These are phyloP conservation scores for Eleutherodactylus coqui DNA, from an alignment of 2,797 vertebrate species.

Conservation along the genomic window DNA sequence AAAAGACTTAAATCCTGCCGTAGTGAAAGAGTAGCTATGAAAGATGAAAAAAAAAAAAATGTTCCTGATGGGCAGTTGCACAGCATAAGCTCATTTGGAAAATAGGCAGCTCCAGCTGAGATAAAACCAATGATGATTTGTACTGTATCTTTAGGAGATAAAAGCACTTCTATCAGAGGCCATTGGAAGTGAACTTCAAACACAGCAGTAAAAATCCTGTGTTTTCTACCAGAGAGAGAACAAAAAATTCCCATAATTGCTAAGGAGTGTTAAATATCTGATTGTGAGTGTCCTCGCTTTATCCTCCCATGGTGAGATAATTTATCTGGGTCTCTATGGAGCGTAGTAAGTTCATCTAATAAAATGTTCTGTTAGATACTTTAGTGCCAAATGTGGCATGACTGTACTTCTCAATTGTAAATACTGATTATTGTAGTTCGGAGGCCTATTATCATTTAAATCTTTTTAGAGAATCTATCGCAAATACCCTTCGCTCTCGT, in stretches of 20 bases:
- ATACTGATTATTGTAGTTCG: constrained; percentile 74
- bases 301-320: constrained; percentile 71
- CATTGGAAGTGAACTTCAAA: constrained; percentile 78
- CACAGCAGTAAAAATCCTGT: constrained; percentile 71
- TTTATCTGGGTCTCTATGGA: constrained; percentile 71
- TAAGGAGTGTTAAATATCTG: constrained; percentile 77
- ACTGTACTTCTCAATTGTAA: constrained; percentile 72
- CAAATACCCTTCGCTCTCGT: constrained; percentile 62
- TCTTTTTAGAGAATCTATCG: constrained; percentile 62
- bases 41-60: constrained; percentile 72
- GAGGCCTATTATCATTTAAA: constrained; percentile 70
- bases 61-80: constrained; percentile 87
- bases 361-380: constrained; percentile 69
- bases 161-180: constrained; percentile 89
- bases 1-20: constrained; percentile 79
- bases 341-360: constrained; percentile 68
- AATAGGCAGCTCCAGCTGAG: constrained; percentile 92
- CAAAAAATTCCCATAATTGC: constrained; percentile 77
- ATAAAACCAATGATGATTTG: constrained; percentile 96
- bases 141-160: constrained; percentile 93
- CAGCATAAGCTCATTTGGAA: constrained; percentile 93
- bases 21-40: constrained; percentile 72
- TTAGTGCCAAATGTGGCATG: constrained; percentile 73
- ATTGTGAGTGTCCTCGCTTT: constrained; percentile 70
- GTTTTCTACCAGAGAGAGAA: constrained; percentile 74